phyloP scores from a whole-genome alignment of 2,797 vertebrate genomes.

The Phaenicophaeus curvirostris region DNA sequence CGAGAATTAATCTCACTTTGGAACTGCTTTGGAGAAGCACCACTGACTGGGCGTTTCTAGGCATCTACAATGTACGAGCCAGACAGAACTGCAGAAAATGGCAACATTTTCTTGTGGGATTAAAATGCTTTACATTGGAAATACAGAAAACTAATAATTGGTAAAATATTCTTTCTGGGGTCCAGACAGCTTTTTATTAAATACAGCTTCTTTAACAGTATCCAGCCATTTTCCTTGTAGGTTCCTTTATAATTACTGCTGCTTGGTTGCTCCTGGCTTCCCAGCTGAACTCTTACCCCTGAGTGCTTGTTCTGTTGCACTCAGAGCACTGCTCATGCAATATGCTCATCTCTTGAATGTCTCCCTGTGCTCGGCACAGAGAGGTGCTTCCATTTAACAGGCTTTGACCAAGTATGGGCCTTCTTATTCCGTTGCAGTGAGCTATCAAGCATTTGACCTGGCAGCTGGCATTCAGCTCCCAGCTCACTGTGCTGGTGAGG shows the following conservation, averaged over 20 bases:
- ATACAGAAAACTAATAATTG: neutral
- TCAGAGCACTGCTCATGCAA: neutral
- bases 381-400: neutral
- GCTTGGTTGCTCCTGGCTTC: neutral
- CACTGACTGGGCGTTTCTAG: neutral
- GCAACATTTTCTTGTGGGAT: neutral
- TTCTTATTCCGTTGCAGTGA: neutral
- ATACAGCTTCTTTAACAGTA: neutral
- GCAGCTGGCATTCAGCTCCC: neutral
- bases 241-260: neutral
- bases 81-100: neutral
- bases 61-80: neutral
- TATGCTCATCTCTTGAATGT: neutral
- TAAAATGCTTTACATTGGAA: neutral
- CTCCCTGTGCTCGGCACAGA: neutral
- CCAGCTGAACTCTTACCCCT: neutral
- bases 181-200: neutral
- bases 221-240: neutral
- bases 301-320: neutral
- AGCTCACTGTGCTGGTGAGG: neutral
- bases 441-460: neutral
- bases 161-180: neutral
- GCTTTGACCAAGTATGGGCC: neutral
- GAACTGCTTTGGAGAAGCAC: neutral
- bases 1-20: neutral